A percentile compares a stretch with the other conserved stretches of the same genome.
Evolutionary conservation across 2,888 invertebrate species (phyloP).

Genomic region (Luperina testacea): DNA sequence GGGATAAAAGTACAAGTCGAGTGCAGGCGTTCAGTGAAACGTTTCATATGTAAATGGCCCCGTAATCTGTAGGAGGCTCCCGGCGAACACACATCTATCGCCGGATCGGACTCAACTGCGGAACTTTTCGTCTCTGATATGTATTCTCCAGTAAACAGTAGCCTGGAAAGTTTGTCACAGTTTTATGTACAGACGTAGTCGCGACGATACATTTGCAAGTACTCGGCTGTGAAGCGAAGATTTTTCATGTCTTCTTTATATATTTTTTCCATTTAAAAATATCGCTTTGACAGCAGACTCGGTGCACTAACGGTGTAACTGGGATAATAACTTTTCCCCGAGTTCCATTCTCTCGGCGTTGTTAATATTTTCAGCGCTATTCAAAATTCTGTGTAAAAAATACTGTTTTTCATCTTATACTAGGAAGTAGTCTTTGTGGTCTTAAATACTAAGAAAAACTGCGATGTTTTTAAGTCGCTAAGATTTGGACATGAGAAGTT

Average conservation of each 20-base stretch:
- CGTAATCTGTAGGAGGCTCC: slow-evolving; percentile 84
- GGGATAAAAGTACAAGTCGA: slow-evolving; percentile 81
- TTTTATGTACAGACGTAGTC: slow-evolving; percentile 71
- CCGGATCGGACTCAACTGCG: slow-evolving; percentile 78
- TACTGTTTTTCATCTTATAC: slow-evolving; percentile 10
- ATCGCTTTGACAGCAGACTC: slow-evolving; percentile 42
- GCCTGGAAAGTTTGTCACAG: slow-evolving; percentile 72
- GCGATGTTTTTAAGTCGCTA: background rate
- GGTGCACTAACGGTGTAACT: slow-evolving; percentile 35
- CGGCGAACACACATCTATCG: slow-evolving; percentile 83
- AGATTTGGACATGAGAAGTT: background rate
- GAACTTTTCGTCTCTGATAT: slow-evolving; percentile 80
- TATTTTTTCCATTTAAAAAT: slow-evolving; percentile 52
- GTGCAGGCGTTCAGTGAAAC: slow-evolving; percentile 85
- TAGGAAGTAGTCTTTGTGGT: background rate
- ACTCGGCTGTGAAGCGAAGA: slow-evolving; percentile 43
- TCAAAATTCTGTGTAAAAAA: slow-evolving; percentile 18
- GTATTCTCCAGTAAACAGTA: slow-evolving; percentile 75
- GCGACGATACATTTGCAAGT: slow-evolving; percentile 66
- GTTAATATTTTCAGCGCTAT: slow-evolving; percentile 38
- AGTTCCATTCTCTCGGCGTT: slow-evolving; percentile 28
- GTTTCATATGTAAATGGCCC: slow-evolving; percentile 88
- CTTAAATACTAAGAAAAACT: background rate
- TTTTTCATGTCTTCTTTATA: slow-evolving; percentile 38
- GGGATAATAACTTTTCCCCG: slow-evolving; percentile 46